Evolutionary conservation across 2,888 invertebrate genomes (phyloP), one percentile per base, ranked within the genome.

Genomic region (Drosophila niveifrons): DNA sequence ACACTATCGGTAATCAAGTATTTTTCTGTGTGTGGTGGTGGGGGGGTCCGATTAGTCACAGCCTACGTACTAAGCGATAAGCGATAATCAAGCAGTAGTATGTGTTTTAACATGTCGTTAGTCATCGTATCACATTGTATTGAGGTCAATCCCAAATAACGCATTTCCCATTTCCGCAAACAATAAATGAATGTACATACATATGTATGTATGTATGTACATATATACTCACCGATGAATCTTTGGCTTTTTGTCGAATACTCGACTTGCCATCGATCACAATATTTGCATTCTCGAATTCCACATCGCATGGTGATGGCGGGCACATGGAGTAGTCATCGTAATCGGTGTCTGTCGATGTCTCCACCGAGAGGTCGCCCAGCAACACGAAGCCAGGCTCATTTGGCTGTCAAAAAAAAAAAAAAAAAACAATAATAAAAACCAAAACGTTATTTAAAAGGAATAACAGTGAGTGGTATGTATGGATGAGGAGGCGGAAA

Each of bases 201-300:
- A 43, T 17, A 29, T 11, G 17, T 13, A 13, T 36, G 1, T 17
- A 29, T 11, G 17, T 13, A 13, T 36, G 1, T 11, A 10, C 6
- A 11, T n/a, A n/a, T n/a, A 47, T 66, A 92, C 92, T 90, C 66
- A 92, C 92, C 90, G 90, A 82, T 80, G 89, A 82, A 81, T 92
- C 92, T 91, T 91, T 92, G 84, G 90, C 66, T 89, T 94, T 93
- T 90, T 93, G 94, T 82, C 95, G 95, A 91, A 97, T 94, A 93
- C 96, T 97, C 91, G 97, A 97, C 92, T 95, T 95, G 68, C 97
- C 97, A 93, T 97, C 97, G 93, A 97, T 97, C 93, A 97, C 95
- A 91, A 97, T 94, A 93, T 97, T 97, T 93, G 96, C 97, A 93
- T 97, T 97, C 92, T 95, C 94, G 93, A 97, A 97, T 84, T 95